Evolutionary conservation across 2,113 vertebrate species (phyloP).

Genomic region (Salminus brasiliensis): DNA sequence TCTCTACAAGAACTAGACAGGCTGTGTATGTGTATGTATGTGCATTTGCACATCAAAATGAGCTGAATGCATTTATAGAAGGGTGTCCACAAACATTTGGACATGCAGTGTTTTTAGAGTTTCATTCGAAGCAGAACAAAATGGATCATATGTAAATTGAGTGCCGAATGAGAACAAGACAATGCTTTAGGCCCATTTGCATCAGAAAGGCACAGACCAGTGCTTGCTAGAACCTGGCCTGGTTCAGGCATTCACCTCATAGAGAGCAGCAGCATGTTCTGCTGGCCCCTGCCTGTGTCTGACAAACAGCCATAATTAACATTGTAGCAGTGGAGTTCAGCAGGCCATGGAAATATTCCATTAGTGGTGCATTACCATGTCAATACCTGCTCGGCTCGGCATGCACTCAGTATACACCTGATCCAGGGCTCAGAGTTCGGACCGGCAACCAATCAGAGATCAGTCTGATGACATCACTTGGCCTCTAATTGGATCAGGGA

Average conservation of each 20-base stretch:
- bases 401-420: constrained; percentile 15
- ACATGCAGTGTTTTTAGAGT: too few species aligned
- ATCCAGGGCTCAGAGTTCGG: constrained; percentile 12
- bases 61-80: too few species aligned
- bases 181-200: neutral
- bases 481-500: constrained; percentile 74
- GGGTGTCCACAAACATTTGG: too few species aligned
- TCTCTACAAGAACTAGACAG: too few species aligned
- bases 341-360: constrained; percentile 63
- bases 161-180: neutral
- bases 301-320: constrained; percentile 69
- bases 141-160: neutral
- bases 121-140: neutral
- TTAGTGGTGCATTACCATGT: constrained; percentile 64
- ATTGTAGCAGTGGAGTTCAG: constrained; percentile 53
- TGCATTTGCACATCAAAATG: too few species aligned
- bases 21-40: too few species aligned
- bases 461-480: constrained; percentile 68
- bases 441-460: constrained; percentile 60
- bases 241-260: constrained; percentile 55
- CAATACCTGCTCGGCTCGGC: constrained; percentile 52
- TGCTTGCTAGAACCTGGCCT: neutral
- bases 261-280: constrained; percentile 46
- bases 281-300: constrained; percentile 56
- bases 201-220: constrained; percentile 2